Base-by-base conservation (phyloP, 2,113 vertebrate genomes). In the Lophius piscatorius region DNA sequence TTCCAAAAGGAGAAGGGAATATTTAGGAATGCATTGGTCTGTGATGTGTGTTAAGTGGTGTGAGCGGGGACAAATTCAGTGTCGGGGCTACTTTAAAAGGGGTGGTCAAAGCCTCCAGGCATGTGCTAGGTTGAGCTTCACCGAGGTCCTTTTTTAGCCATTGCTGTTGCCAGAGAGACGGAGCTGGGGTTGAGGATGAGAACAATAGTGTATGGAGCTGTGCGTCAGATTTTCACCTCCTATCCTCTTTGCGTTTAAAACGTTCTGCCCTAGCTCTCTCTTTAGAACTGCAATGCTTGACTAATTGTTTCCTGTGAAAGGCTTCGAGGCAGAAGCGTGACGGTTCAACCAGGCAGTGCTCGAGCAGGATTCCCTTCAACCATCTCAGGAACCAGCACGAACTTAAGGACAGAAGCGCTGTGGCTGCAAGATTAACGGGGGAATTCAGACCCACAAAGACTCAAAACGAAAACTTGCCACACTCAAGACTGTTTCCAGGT, bases 401-500 rank as follows among this genome's bases (percentile, higher is more conserved):
- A 54, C 9, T 40, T 33, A 18, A 4, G 31, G 31, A 33, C 31
- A 10, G 28, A 3, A 5, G 13, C 34, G n/a, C n/a, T n/a, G n/a
- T n/a, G n/a, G n/a, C n/a, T 28, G 26, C 26, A 28, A 8, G 26
- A 28, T 6, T 6, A 31, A 31, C 5, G 29, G 29, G 9, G 11
- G 11, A n/a, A n/a, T n/a, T n/a, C n/a, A 66, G 50, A 62, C 54
- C 52, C 26, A 47, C 48, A 61, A 38, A 49, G 49, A 58, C 24
- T 57, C 49, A 46, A 44, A 73, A 70, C 36, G 65, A 65, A 78
- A 80, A 83, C 76, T 85, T 82, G 56, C 62, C 44, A 20, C 62
- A 39, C 26, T 41, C 31, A 22, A 60, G 71, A 83, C 68, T 79
- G 74, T 79, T 88, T 88, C 83, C 87, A 88, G 87, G 85, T 88